These are phyloP conservation scores for Lasioglossum oenotherae DNA, from an alignment of 2,888 invertebrate species.

Conservation along the genomic window DNA sequence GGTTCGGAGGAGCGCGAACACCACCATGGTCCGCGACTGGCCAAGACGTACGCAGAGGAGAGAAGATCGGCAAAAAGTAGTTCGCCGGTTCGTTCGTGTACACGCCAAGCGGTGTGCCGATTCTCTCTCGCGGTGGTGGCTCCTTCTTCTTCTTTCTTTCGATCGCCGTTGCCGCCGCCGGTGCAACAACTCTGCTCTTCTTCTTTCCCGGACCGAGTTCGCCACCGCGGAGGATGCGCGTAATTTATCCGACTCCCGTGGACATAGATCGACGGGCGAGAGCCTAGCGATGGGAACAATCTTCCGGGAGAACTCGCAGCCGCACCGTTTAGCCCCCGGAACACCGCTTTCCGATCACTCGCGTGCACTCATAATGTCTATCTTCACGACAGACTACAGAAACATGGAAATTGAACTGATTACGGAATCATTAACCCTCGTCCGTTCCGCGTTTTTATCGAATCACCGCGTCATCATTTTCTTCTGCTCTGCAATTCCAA, in stretches of 20 bases:
- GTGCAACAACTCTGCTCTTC: constrained; percentile 2
- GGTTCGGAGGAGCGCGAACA: constrained; percentile 52
- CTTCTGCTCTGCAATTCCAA: not conserved
- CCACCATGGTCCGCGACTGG: constrained; percentile 57
- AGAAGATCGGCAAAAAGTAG: constrained; percentile 81
- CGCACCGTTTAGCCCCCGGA: not conserved
- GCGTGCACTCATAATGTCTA: not conserved
- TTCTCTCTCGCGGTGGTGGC: constrained; percentile 53
- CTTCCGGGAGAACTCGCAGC: not conserved
- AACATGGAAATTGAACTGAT: not conserved
- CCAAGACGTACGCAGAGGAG: constrained; percentile 64
- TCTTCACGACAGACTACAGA: not conserved
- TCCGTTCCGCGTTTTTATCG: not conserved
- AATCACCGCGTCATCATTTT: not conserved
- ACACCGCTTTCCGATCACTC: not conserved
- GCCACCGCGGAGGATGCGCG: constrained; percentile 24
- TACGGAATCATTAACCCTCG: not conserved
- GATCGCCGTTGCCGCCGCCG: constrained; percentile 14
- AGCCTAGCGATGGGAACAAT: constrained; percentile 21
- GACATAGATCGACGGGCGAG: constrained; percentile 48
- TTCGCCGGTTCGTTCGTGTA: constrained; percentile 74
- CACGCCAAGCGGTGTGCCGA: constrained; percentile 56
- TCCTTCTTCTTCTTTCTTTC: constrained; percentile 25
- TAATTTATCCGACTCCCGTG: constrained; percentile 37
- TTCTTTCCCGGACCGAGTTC: constrained; percentile 33